These are phyloP conservation scores for Nineta flava DNA, from an alignment of 2,888 invertebrate species.

Conservation along the genomic window DNA sequence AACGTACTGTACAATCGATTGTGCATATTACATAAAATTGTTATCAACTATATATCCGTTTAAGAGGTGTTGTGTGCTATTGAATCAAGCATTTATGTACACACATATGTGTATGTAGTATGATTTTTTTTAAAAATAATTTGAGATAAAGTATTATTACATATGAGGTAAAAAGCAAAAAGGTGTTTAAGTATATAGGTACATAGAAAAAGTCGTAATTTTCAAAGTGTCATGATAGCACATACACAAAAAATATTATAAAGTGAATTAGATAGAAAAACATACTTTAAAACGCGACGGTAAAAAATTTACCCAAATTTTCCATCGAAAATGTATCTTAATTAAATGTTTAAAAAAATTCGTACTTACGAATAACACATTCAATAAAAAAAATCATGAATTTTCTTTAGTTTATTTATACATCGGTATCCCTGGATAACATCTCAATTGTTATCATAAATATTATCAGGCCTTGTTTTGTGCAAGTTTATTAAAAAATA, in stretches of 20 bases:
- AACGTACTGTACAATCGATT: too few relatives aligned
- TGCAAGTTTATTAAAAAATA: slow-evolving; percentile 1
- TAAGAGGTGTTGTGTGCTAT: too few relatives aligned
- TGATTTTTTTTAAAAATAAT: background rate
- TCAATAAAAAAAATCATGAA: too few relatives aligned
- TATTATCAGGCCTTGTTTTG: slow-evolving; percentile 1
- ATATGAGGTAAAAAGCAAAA: background rate
- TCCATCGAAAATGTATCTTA: too few relatives aligned
- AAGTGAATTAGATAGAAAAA: background rate
- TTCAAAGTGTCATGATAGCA: too few relatives aligned
- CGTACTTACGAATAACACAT: too few relatives aligned
- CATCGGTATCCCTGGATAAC: background rate
- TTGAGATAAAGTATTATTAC: background rate
- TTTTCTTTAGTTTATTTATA: too few relatives aligned
- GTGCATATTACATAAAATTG: too few relatives aligned
- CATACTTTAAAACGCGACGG: background rate
- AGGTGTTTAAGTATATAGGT: background rate
- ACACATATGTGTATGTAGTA: background rate
- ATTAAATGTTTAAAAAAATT: too few relatives aligned
- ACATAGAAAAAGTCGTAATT: background rate
- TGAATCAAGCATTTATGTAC: too few relatives aligned
- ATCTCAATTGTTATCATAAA: background rate
- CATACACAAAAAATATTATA: background rate
- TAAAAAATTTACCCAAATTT: too few relatives aligned
- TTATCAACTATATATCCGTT: too few relatives aligned